Conservation (phyloP, 2,888 invertebrate genomes). For the Acholoe squamosa region DNA sequence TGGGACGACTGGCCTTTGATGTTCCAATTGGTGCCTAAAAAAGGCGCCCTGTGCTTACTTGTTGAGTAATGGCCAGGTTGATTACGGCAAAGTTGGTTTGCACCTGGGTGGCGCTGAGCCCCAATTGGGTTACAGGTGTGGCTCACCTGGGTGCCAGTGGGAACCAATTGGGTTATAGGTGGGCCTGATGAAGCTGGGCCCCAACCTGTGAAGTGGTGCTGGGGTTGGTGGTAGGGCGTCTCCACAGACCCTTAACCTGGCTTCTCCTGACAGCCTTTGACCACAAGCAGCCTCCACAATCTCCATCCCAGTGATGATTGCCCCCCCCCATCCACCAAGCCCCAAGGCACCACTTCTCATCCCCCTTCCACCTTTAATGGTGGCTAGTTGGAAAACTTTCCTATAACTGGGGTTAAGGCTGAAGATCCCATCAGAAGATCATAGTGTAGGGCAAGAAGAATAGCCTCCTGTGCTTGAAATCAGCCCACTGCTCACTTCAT, state of each 20-base stretch:
- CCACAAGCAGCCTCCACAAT: neutral
- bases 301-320: neutral
- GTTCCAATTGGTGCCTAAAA: slow-evolving; percentile 23
- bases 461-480: no score
- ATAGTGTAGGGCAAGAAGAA: no score
- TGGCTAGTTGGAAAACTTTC: neutral
- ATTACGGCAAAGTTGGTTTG: slow-evolving; percentile 50
- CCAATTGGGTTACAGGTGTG: slow-evolving; percentile 39
- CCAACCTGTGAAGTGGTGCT: neutral
- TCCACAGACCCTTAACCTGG: neutral
- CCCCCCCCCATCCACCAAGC: neutral
- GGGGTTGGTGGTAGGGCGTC: neutral
- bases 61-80: slow-evolving; percentile 33
- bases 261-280: neutral
- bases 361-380: neutral
- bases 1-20: slow-evolving; percentile 44
- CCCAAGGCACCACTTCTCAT: neutral
- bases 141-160: neutral
- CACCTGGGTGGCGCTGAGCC: neutral
- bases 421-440: no score
- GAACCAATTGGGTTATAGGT: slow-evolving; percentile 23
- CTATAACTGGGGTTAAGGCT: neutral
- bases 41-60: neutral
- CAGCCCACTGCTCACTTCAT: slow-evolving; percentile 15
- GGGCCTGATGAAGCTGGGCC: neutral